phyloP scores from a whole-genome alignment of 1,140 invertebrate genomes.

The Galleria mellonella region DNA sequence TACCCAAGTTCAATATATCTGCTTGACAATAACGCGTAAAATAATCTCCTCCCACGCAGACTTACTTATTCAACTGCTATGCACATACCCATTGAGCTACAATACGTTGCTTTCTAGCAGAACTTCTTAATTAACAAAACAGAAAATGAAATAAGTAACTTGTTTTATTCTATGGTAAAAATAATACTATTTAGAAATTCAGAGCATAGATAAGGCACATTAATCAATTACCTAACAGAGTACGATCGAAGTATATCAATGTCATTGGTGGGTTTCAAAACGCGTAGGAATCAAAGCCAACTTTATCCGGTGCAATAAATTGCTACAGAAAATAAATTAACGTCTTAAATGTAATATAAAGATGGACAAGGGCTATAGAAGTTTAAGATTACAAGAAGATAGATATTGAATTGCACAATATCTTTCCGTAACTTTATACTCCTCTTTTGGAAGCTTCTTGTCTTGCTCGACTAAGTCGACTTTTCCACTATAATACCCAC shows the following conservation, averaged over 20 bases:
- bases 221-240: constrained; percentile 9
- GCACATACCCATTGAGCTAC: constrained; percentile 1
- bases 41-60: constrained; percentile 17
- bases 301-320: constrained; percentile 22
- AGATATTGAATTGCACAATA: no score
- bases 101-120: no score
- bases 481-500: no score
- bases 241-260: constrained; percentile 9
- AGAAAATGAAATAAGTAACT: no score
- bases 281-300: constrained; percentile 1
- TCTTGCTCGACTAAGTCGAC: no score
- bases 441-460: no score
- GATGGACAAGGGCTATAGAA: no score
- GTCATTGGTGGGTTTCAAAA: background rate
- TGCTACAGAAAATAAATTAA: constrained; percentile 7
- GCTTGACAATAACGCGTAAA: constrained; percentile 15
- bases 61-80: constrained; percentile 7
- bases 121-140: no score
- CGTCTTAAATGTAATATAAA: background rate
- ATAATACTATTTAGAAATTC: no score
- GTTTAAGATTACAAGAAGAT: no score
- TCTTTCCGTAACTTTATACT: no score
- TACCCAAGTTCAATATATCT: constrained; percentile 13
- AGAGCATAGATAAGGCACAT: constrained; percentile 8
- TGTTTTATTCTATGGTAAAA: no score